Base-by-base conservation (phyloP, 2,888 invertebrate species). In the Ptilodon capucinus region DNA sequence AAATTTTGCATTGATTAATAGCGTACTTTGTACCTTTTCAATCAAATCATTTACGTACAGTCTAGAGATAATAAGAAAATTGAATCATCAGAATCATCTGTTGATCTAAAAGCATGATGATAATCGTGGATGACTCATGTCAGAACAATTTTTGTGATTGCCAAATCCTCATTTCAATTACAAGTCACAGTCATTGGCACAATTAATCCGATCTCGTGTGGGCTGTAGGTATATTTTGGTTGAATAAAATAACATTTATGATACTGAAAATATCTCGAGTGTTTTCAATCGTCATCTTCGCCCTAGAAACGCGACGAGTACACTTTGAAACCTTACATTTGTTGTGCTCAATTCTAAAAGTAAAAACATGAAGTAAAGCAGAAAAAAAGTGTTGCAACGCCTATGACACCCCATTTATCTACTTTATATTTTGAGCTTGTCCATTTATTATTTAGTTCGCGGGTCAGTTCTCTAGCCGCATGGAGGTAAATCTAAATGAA, bases 191-290 rank as follows among this genome's bases (percentile, higher is more conserved):
- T 42, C 35, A 39, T 43, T 57, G 42, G 42, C 52, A 54, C 48
- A 54, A 60, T 58, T 49, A 60, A 58, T 51, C 36, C 50, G 32
- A 47, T 42, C 36, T 51, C 32, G 46, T 42, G 42, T 60, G 61
- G 61, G 46, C 60, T 56, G 44, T n/a, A n/a, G n/a, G n/a, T 42
- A 48, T 50, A 60, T 59, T 53, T 59, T 50, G 46, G 41, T 41
- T 48, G 44, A 57, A 55, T 52, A 48, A 42, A 58, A 42, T 48
- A 51, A 32, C 48, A 30, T 48, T 48, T 51, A 47, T 39, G 48
- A 32, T 51, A 57, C 54, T 58, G 51, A 48, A 68, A 55, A 60
- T 68, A 72, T 56, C 60, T 61, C 52, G 55, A 62, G 55, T 65
- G 57, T 28, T 68, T 47, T 44, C 50, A 58, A 58, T 56, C 54